Conservation (phyloP, 2,888 invertebrate genomes). For the Andrena praecox region DNA sequence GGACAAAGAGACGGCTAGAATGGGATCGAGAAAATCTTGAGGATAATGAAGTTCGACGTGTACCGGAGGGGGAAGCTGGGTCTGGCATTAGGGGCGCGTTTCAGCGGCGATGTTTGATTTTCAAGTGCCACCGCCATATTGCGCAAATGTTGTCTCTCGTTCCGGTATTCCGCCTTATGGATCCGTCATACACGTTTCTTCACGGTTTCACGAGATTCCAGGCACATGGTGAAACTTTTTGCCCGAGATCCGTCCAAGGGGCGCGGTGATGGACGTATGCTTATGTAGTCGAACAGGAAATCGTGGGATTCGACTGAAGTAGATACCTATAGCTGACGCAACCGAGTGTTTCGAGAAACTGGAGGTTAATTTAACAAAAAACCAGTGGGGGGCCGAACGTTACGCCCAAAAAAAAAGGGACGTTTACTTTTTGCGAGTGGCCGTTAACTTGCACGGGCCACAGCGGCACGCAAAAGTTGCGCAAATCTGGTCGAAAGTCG, state of each 20-base stretch:
- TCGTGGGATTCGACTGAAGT: too few species aligned
- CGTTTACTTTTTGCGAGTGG: not conserved
- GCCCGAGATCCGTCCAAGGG: not conserved
- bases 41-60: constrained; percentile 64
- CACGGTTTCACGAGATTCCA: not conserved
- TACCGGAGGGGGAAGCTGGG: not conserved
- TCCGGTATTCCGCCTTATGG: constrained; percentile 38
- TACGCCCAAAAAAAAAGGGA: too few species aligned
- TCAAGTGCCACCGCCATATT: not conserved
- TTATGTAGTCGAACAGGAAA: too few species aligned
- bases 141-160: not conserved
- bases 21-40: constrained; percentile 49
- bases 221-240: constrained; percentile 4
- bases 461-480: constrained; percentile 23
- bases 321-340: too few species aligned
- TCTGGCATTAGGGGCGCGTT: not conserved
- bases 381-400: too few species aligned
- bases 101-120: not conserved
- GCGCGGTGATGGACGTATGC: too few species aligned
- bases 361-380: too few species aligned
- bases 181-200: constrained; percentile 1
- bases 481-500: constrained; percentile 22
- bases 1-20: constrained; percentile 58
- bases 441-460: not conserved
- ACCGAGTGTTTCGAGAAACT: too few species aligned